phyloP scores from a whole-genome alignment of 2,113 vertebrate genomes.

The Jacana jacana region DNA sequence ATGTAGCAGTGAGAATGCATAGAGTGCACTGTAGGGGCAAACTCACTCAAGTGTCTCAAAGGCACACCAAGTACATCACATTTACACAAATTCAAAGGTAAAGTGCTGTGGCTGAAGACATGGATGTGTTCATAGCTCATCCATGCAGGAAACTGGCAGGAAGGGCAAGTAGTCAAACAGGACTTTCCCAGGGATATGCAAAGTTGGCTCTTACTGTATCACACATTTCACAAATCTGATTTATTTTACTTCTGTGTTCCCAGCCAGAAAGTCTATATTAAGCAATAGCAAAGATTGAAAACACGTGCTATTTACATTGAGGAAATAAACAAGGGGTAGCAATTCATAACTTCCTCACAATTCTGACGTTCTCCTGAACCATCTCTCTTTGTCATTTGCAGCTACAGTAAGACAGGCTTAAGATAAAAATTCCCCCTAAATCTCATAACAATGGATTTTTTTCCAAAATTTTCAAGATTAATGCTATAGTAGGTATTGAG shows the following conservation, averaged over 20 bases:
- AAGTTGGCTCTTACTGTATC: no score
- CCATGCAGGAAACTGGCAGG: background rate
- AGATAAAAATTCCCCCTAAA: background rate
- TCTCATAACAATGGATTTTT: background rate
- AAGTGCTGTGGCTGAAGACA: background rate
- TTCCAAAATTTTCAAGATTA: background rate
- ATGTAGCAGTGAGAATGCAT: background rate
- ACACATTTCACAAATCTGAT: background rate
- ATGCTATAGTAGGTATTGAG: rapidly evolving
- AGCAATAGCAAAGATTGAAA: background rate
- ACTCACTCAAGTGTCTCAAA: background rate
- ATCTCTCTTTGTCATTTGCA: background rate
- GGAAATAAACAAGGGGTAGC: background rate
- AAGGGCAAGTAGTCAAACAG: background rate
- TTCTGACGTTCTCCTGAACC: background rate
- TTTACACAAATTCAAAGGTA: background rate
- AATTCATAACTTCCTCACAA: background rate
- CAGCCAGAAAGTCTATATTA: background rate
- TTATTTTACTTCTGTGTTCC: background rate
- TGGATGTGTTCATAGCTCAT: background rate
- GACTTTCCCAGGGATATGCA: no score
- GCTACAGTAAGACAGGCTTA: rapidly evolving
- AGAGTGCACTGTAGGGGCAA: background rate
- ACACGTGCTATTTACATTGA: background rate
- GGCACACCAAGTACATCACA: background rate